Evolutionary conservation across 2,113 vertebrate species (phyloP), one percentile per base, ranked within the genome.

Genomic region (Odocoileus hemionus): DNA sequence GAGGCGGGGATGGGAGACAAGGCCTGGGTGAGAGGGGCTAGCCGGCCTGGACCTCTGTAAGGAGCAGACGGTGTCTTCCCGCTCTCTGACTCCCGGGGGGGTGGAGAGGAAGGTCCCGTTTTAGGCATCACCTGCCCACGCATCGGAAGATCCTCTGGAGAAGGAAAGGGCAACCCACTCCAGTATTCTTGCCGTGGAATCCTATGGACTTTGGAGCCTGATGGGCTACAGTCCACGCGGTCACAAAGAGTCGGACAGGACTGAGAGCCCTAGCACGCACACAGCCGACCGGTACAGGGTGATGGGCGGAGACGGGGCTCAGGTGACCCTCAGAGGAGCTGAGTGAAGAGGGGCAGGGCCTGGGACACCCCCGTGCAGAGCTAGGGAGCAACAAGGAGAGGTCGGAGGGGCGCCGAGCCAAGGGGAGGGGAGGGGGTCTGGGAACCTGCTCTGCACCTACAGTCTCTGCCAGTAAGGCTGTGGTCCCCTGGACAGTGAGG

Each of bases 1-100:
- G n/a, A 52, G 85, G 33, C 0, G 7, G 17, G 4, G 3, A 4
- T 0, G 17, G 15, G 47, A 1, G 13, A 19, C 3, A 13, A 11
- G 33, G 54, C 55, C 28, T 1, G 6, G 7, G 39, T 5, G 8
- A 55, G 54, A 9, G 2, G 16, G 17, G 0, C 23, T 3, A 6
- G 28, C 12, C 0, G 11, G 54, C 5, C 7, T 11, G 36, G 47
- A 4, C 21, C 10, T 21, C 17, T 21, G 0, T 45, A 9, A 11
- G 10, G 36, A n/a, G 26, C 26, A 50, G 33, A 1, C 5, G 2
- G 0, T 16, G 45, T 9, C 89, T 45, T 33, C 21, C 23, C 0
- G 4, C 57, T 54, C 33, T 16, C 54, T 4, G 33, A 26, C n/a
- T 13, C 10, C 25, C 1, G 7, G 12, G 12, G 8, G 8, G 8